Conservation (phyloP, 2,888 invertebrate genomes). For the Acrobasis repandana region DNA sequence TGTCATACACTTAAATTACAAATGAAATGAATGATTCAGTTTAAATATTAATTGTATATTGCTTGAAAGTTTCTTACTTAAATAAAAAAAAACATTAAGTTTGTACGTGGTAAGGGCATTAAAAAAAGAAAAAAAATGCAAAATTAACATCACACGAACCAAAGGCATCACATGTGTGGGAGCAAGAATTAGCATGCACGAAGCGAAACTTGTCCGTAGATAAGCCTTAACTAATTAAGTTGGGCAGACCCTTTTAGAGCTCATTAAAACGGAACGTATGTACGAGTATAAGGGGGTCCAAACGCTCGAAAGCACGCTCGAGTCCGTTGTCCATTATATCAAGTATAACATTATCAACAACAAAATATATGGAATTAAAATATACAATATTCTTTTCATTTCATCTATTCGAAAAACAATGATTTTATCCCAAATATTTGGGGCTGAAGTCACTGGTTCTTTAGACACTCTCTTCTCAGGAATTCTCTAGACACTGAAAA, state of each 20-base stretch:
- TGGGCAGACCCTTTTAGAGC: conserved; percentile 32
- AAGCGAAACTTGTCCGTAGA: conserved; percentile 24
- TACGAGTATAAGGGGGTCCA: conserved; percentile 11
- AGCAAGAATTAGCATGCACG: conserved; percentile 25
- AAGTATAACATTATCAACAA: not conserved
- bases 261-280: conserved; percentile 36
- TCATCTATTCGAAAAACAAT: too few relatives aligned
- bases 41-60: not conserved
- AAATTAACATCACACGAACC: not conserved
- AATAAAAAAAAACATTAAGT: too few relatives aligned
- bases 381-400: too few relatives aligned
- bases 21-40: not conserved
- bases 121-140: not conserved
- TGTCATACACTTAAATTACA: too few relatives aligned
- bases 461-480: too few relatives aligned
- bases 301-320: not conserved
- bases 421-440: too few relatives aligned
- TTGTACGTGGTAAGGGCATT: too few relatives aligned
- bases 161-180: conserved; percentile 14
- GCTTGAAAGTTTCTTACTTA: too few relatives aligned
- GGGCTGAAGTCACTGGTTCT: too few relatives aligned
- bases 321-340: not conserved
- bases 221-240: conserved; percentile 36
- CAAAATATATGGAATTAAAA: not conserved
- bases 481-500: too few relatives aligned